These are phyloP conservation scores for Geococcyx californianus DNA, from an alignment of 2,113 vertebrate genomes.

Conservation along the genomic window DNA sequence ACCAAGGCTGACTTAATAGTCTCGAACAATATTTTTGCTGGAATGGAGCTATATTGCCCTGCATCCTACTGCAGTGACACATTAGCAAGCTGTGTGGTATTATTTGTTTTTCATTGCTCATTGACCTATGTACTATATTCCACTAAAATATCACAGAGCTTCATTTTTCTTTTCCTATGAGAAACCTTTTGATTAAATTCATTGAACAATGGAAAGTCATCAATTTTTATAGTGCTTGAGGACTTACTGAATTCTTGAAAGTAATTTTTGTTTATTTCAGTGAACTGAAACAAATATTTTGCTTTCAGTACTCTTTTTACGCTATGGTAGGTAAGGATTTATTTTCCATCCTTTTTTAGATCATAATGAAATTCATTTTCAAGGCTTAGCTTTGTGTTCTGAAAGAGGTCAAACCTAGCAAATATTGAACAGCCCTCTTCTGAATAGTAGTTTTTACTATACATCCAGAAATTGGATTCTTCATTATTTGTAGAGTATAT, in stretches of 20 bases:
- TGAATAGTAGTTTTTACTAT: not conserved
- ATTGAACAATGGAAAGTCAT: not conserved
- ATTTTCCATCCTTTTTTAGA: not conserved
- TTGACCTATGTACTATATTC: not conserved
- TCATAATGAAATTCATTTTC: not conserved
- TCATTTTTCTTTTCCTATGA: not conserved
- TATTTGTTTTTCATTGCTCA: not conserved
- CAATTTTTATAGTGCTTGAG: not conserved
- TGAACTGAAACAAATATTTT: not conserved
- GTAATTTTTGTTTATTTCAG: not conserved
- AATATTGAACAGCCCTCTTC: not conserved
- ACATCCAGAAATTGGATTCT: not conserved
- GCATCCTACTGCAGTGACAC: not conserved
- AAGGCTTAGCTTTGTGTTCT: not conserved
- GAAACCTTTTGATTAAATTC: not conserved
- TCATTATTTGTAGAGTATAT: not conserved
- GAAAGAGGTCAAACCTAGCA: not conserved
- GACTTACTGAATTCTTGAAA: not conserved
- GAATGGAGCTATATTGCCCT: not conserved
- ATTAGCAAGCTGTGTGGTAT: not conserved
- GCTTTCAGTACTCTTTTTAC: not conserved
- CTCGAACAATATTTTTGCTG: not conserved
- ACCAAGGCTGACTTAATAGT: not conserved
- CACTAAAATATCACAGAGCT: not conserved
- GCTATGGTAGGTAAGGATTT: not conserved